Base-by-base conservation (phyloP, 2,113 vertebrate species). In the Tylochromis polylepis region DNA sequence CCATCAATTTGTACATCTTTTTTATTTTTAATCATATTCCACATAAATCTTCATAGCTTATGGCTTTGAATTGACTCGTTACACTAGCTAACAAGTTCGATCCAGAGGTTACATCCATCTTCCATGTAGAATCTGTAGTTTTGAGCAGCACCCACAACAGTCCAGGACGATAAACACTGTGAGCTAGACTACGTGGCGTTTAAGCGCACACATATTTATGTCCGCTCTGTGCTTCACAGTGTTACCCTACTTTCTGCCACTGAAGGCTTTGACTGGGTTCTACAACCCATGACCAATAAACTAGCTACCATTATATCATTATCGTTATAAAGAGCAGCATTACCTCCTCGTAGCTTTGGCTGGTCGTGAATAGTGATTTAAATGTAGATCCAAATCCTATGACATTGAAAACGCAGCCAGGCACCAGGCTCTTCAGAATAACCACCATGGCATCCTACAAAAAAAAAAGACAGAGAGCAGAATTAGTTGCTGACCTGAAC, bases 311-410 rank as follows among this genome's bases (percentile, higher is more conserved):
- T 77, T 31, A 77, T 18, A 16, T 72, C 67, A 72, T 72, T 51
- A 51, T 34, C 8, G 0, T 59, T 56, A 72, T 51, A 22, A 24
- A 60, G 4, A 62, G 79, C 34, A 70, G 29, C 49, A 85, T 82
- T 96, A 99, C 99, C 97, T 99, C 98, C 34, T 95, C 96, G 6
- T 99, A 99, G 84, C 81, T 92, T 94, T 96, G 97, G 81, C 99
- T 99, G 93, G 95, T 96, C 78, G 97, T 94, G 84, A 99, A 99
- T 24, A 98, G 93, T 0, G 96, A 95, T 93, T 97, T 98, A 92
- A 98, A 99, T 0, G 97, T 97, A 2, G 98, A 97, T 65, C 98
- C 98, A 22, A 99, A 99, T 12, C 97, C 96, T 2, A 99, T 80
- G 86, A 99, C 2, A 5, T 99, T 99, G 96, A 99, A 99, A 46